Evolutionary conservation across 1,140 invertebrate genomes (phyloP).

Genomic region (Andricus grossulariae): DNA sequence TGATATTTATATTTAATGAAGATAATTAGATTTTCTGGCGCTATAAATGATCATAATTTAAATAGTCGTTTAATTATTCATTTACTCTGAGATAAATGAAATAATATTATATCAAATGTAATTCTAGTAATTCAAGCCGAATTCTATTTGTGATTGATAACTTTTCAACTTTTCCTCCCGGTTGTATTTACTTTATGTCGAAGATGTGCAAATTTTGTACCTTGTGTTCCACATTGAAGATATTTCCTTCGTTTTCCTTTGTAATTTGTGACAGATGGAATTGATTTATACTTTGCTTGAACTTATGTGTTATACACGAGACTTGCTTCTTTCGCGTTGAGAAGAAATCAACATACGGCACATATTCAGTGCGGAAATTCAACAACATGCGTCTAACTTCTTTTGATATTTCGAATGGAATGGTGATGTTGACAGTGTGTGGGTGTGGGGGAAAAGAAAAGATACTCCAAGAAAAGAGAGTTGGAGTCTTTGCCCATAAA

Average conservation of each 20-base stretch:
- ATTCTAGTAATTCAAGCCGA: no score
- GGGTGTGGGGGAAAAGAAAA: background rate
- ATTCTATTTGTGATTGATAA: background rate
- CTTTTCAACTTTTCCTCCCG: background rate
- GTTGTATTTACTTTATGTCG: background rate
- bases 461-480: background rate
- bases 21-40: background rate
- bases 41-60: no score
- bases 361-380: background rate
- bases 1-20: background rate
- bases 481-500: background rate
- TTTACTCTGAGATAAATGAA: no score
- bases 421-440: background rate
- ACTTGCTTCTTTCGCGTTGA: background rate
- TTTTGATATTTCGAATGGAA: background rate
- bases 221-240: background rate
- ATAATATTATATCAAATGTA: no score
- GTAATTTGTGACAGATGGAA: background rate
- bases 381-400: background rate
- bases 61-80: no score
- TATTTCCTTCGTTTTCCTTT: background rate
- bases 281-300: slow-evolving; percentile 20
- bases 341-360: background rate
- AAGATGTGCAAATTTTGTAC: no score
- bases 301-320: slow-evolving; percentile 2